Evolutionary conservation across 2,113 vertebrate genomes (phyloP).

Genomic region (Salvelinus sp.): DNA sequence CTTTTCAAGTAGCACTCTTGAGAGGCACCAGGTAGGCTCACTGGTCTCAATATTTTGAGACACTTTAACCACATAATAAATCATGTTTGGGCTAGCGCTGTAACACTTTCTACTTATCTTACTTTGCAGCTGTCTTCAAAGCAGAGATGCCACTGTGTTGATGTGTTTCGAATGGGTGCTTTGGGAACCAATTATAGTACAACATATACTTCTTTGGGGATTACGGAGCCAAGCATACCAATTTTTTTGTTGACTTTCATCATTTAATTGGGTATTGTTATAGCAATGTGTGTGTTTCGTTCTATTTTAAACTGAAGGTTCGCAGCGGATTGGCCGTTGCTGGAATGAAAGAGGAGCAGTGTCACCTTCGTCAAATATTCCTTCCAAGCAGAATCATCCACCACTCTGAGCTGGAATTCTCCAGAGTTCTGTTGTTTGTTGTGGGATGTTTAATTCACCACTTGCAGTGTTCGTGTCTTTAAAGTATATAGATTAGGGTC

Average conservation of each 20-base stretch:
- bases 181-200: conserved; percentile 75
- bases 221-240: conserved; percentile 40
- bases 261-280: conserved; percentile 53
- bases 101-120: conserved; percentile 69
- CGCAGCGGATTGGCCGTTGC: conserved; percentile 1
- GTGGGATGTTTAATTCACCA: too few relatives aligned
- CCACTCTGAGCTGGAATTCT: too few relatives aligned
- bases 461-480: too few relatives aligned
- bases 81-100: conserved; percentile 57
- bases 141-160: conserved; percentile 56
- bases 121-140: conserved; percentile 62
- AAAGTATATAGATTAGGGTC: too few relatives aligned
- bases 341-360: conserved; percentile 8
- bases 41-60: conserved; percentile 57
- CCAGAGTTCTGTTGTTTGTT: too few relatives aligned
- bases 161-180: conserved; percentile 71
- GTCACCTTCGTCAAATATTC: neutral
- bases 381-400: too few relatives aligned
- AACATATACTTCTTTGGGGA: conserved; percentile 56
- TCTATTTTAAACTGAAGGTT: conserved; percentile 35
- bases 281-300: conserved; percentile 15
- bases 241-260: conserved; percentile 41
- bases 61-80: conserved; percentile 53
- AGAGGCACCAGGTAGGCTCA: conserved; percentile 47
- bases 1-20: conserved; percentile 37